Evolutionary conservation across 2,888 invertebrate species (phyloP).

Genomic region (Agapostemon virescens): DNA sequence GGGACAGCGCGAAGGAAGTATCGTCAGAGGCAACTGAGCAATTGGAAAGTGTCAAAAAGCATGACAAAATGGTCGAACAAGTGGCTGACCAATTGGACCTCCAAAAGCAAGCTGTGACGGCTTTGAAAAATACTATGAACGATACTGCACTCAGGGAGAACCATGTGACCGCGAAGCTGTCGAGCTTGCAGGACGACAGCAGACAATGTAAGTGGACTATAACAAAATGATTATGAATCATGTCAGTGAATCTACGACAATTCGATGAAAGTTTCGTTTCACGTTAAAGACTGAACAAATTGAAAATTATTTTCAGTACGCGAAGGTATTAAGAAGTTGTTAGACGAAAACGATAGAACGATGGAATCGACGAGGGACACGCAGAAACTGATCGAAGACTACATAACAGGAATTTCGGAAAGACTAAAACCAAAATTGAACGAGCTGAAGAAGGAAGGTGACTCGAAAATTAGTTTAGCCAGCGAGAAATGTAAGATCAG

Average conservation of each 20-base stretch:
- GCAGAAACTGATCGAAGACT: conserved; percentile 77
- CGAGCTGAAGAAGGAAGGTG: conserved; percentile 84
- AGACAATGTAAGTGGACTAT: conserved; percentile 80
- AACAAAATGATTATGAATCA: neutral
- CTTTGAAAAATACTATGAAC: conserved; percentile 76
- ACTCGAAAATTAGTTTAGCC: conserved; percentile 86
- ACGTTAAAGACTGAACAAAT: neutral
- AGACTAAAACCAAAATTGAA: conserved; percentile 82
- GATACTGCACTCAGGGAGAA: conserved; percentile 77
- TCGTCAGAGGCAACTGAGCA: conserved; percentile 73
- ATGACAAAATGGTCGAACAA: conserved; percentile 78
- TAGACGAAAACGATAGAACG: conserved; percentile 65
- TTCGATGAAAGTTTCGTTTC: neutral
- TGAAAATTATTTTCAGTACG: conserved; percentile 64
- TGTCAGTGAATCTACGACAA: neutral
- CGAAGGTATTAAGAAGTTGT: conserved; percentile 62
- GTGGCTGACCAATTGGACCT: conserved; percentile 80
- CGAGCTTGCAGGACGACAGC: conserved; percentile 82
- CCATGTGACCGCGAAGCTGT: conserved; percentile 76
- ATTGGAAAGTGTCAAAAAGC: conserved; percentile 76
- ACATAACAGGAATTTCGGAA: conserved; percentile 81
- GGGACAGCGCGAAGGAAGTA: conserved; percentile 75
- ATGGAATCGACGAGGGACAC: conserved; percentile 62
- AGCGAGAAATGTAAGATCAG: conserved; percentile 84
- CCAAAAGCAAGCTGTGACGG: conserved; percentile 73